Conservation (phyloP, 2,797 vertebrate genomes). For the Sebastes elongatus region DNA sequence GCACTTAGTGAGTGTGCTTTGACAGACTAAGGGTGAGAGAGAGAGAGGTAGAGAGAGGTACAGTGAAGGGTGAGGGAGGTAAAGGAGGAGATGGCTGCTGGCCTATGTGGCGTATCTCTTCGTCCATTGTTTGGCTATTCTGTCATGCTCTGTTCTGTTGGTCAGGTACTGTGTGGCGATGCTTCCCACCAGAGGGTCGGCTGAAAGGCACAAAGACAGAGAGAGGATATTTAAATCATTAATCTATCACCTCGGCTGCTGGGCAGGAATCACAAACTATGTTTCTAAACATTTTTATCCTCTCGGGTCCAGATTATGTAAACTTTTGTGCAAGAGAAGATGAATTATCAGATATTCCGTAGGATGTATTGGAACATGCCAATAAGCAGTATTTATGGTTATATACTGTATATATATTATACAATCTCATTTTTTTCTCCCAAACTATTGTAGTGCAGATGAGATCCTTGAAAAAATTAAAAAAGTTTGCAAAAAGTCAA, state of each 20-base stretch:
- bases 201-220: conserved; percentile 74
- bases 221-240: background rate
- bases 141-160: conserved; percentile 99
- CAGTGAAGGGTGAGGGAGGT: conserved; percentile 56
- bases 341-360: background rate
- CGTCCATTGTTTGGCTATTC: conserved; percentile 99
- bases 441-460: no score
- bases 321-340: background rate
- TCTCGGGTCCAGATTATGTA: background rate
- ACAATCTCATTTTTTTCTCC: background rate
- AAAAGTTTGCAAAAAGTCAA: no score
- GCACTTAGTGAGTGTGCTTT: conserved; percentile 99
- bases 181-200: conserved; percentile 96
- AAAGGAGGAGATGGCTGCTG: conserved; percentile 7
- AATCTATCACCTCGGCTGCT: background rate
- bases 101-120: conserved; percentile 97
- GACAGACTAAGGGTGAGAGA: conserved; percentile 84
- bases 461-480: no score
- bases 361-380: background rate
- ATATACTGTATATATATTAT: background rate
- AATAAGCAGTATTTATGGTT: background rate
- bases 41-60: conserved; percentile 81
- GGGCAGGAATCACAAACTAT: background rate
- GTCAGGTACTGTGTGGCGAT: conserved; percentile 99
- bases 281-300: background rate